phyloP scores from a whole-genome alignment of 2,113 vertebrate species.

The Prionailurus bengalensis region DNA sequence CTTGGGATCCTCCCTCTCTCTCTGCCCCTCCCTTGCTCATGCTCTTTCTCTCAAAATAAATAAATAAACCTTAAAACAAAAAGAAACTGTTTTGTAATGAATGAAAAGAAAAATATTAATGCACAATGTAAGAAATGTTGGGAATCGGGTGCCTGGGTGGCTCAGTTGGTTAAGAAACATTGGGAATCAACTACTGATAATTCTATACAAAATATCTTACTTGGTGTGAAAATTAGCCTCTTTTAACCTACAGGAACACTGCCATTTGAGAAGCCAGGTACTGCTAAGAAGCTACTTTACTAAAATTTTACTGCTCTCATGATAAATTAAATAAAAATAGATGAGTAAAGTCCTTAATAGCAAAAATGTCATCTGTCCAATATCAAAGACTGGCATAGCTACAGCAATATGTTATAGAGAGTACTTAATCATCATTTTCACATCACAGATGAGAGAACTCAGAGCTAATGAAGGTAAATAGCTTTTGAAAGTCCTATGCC shows the following conservation, averaged over 20 bases:
- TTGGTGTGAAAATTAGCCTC: neutral
- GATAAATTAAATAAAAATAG: neutral
- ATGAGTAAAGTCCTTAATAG: neutral
- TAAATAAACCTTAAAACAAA: too few species aligned
- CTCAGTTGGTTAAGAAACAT: neutral
- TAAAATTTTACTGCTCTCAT: neutral
- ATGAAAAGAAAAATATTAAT: neutral
- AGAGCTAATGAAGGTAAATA: neutral
- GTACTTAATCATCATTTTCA: neutral
- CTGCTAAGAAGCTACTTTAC: neutral
- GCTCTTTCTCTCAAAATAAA: too few species aligned
- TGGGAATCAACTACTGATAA: neutral
- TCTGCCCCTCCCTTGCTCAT: too few species aligned
- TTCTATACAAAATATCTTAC: neutral
- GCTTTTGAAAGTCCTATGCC: neutral
- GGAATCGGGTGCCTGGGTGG: neutral
- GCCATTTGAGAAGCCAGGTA: neutral
- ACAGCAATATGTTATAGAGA: accelerated
- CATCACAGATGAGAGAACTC: neutral
- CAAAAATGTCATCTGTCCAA: neutral
- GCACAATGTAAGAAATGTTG: neutral
- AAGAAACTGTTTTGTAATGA: neutral
- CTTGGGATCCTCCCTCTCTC: too few species aligned
- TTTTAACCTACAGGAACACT: neutral
- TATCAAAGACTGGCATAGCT: neutral